Base-by-base conservation (phyloP, 2,797 vertebrate genomes). In the Myoxocephalus aenaeus region DNA sequence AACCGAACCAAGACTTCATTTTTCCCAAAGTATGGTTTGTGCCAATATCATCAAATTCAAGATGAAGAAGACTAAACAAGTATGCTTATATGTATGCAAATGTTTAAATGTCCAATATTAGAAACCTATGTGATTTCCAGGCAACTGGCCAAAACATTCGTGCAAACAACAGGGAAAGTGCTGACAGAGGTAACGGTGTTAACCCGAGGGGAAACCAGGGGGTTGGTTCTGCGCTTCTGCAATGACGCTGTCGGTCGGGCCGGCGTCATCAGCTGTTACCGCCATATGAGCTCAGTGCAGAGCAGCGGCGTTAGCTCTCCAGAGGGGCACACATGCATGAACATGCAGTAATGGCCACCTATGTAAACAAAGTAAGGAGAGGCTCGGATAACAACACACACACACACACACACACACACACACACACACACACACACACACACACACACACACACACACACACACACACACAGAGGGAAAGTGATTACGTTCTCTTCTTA, bases 1-100 rank as follows among this genome's bases (percentile, higher is more conserved):
- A 81, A 76, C 25, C 14, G 74, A 74, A 81, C 15, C 18, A 48
- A 64, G 15, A 29, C 27, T 46, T 63, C 7, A n/a, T 38, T 10
- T 65, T 27, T 25, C 12, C 12, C 22, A 42, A 48, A 20, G 50
- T 10, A 50, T 68, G 3, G 22, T 51, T 36, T 25, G 12, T 29
- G 14, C 3, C 20, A 42, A 15, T 51, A 64, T 63, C 7, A 77
- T 34, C 7, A 72, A 17, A 42, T 57, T 57, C 13, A 38, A 15
- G 9, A 67, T 38, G 5, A 65, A 4, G 11, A 32, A 20, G 1
- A 54, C 29, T 58, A 9, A 18, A 58, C 34, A 32, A 57, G 18
- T 7, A 57, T 17, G 29, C 56, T 51, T 22, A 22, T n/a, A n/a
- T n/a, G n/a, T n/a, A n/a, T n/a, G n/a, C n/a, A n/a, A n/a, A n/a